phyloP scores from a whole-genome alignment of 1,140 invertebrate genomes.

The Choristoneura fumiferana region DNA sequence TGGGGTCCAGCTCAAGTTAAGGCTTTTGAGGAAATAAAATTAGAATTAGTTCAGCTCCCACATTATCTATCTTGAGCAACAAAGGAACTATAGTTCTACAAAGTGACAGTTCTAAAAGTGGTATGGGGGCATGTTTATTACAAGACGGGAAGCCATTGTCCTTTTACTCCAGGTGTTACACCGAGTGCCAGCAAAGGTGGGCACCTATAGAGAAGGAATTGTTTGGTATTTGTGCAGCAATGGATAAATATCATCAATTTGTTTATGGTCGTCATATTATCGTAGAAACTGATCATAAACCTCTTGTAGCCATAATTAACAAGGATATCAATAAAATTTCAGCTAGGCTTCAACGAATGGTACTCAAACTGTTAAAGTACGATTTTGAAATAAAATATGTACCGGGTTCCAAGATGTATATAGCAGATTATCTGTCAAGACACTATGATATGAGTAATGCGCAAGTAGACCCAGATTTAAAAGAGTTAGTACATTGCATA shows the following conservation, averaged over 20 bases:
- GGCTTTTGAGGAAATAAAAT: not conserved
- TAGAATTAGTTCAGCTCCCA: not conserved
- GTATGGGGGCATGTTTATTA: not conserved
- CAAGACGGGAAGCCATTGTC: not conserved
- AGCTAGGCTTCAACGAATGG: not conserved
- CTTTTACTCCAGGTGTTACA: not conserved
- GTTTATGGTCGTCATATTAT: not conserved
- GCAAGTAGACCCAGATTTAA: not conserved
- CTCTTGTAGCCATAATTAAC: not conserved
- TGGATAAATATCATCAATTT: conserved; percentile 3
- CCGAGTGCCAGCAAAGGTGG: not conserved
- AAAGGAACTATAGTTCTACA: not conserved
- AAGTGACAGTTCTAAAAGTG: not conserved
- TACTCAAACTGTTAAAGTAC: not conserved
- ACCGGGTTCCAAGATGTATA: not conserved
- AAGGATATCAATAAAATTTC: conserved; percentile 2
- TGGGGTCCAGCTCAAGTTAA: not conserved
- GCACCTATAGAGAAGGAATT: not conserved
- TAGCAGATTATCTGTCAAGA: not conserved
- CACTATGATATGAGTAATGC: not conserved
- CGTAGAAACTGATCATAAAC: not conserved
- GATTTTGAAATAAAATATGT: not conserved
- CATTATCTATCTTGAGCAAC: not conserved
- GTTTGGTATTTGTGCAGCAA: not conserved
- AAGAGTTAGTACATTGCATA: not conserved